Base-by-base conservation (phyloP, 2,888 invertebrate species). In the Malthinus flaveolus region DNA sequence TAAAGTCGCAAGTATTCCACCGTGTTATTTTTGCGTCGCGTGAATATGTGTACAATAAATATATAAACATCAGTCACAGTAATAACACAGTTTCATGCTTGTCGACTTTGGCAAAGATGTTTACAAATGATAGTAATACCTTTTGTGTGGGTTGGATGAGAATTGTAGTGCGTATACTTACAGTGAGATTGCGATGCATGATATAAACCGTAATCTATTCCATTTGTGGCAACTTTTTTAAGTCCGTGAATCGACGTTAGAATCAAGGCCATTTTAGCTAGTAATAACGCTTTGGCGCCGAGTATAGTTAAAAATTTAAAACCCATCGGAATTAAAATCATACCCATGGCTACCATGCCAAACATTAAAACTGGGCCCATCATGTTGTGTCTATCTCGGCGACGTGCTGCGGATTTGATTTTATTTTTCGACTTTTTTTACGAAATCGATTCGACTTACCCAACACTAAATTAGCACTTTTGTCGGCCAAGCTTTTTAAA, bases 291-390 rank as follows among this genome's bases (percentile, higher is more conserved):
- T 73, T 92, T 93, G 32, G 91, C 92, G 4, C 91, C 90, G 1
- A 93, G 81, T 0, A 92, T 88, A 0, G 92, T 90, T 1, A 93
- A 81, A 75, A 93, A 88, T 75, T 93, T 91, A 74, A 93, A 93
- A 9, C 91, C 92, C 85, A 92, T 86, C 0, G 92, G 92, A 9
- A 92, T 81, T 0, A 92, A 74, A 3, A 92, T 86, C 74, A 90
- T 86, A 1, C 90, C 88, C 71, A 92, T 84, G 10, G 91, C 86
- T 31, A 91, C 83, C 11, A 90, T 79, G 0, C 90, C 91, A 71
- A 91, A 90, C 82, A 91, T 86, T 84, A 92, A 85, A 0, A 90
- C 87, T 78, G 90, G 83, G 83, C 91, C 86, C 44, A 85, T 83
- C 44, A 87, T 85, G 51, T 86, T 82, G 32, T 86, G 83, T 0